phyloP scores from a whole-genome alignment of 1,140 invertebrate genomes.

The Gryon sp. region DNA sequence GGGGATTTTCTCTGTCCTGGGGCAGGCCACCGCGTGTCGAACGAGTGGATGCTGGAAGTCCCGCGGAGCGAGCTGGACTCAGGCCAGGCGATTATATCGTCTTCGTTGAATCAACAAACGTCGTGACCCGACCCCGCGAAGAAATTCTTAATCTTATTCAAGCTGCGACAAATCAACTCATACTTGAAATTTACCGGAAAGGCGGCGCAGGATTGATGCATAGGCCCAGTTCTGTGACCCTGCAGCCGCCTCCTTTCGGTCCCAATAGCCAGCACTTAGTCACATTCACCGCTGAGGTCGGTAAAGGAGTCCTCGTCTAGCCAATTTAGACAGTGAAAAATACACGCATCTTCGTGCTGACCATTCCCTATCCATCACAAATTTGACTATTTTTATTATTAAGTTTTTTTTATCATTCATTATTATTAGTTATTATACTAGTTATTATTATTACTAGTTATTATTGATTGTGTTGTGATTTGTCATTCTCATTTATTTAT shows the following conservation, averaged over 20 bases:
- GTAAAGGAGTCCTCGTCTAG: constrained; percentile 82
- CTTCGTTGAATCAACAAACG: constrained; percentile 91
- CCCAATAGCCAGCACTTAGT: constrained; percentile 85
- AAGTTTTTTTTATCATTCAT: neutral
- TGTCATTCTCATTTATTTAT: constrained; percentile 54
- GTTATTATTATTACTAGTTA: too few relatives aligned
- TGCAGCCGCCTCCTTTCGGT: constrained; percentile 66
- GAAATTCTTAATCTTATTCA: constrained; percentile 90
- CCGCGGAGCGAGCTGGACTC: constrained; percentile 89
- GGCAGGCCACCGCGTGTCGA: constrained; percentile 93
- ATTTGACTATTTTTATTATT: neutral
- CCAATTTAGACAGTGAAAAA: neutral
- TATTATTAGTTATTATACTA: too few relatives aligned
- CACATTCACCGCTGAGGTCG: constrained; percentile 91
- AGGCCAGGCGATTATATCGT: constrained; percentile 91
- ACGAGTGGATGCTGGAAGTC: constrained; percentile 89
- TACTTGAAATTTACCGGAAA: constrained; percentile 88
- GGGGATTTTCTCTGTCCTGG: constrained; percentile 92
- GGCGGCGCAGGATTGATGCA: constrained; percentile 68
- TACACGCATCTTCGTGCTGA: too few relatives aligned
- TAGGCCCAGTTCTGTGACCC: constrained; percentile 70
- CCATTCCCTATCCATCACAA: constrained; percentile 11
- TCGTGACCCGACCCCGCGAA: constrained; percentile 89
- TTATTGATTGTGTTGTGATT: constrained; percentile 60
- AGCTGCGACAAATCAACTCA: constrained; percentile 85